Conservation (phyloP, 2,797 vertebrate species). For the Discoglossus pictus region DNA sequence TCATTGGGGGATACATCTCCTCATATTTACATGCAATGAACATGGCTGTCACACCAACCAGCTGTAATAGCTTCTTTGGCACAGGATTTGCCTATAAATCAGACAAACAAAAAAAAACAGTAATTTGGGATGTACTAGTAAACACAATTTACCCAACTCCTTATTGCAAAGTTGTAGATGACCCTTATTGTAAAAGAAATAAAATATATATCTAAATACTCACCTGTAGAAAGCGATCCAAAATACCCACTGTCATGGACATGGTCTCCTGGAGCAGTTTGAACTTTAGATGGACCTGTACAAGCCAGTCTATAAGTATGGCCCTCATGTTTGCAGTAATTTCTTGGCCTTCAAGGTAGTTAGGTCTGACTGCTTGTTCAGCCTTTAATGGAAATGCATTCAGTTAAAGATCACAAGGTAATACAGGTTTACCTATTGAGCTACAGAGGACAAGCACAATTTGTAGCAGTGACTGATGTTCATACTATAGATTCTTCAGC, state of each 20-base stretch:
- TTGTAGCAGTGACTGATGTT: too few species aligned
- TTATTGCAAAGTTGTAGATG: too few species aligned
- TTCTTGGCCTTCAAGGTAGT: slow-evolving; percentile 75
- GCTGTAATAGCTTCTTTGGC: slow-evolving; percentile 78
- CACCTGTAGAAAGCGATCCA: slow-evolving; percentile 87
- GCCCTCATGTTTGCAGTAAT: slow-evolving; percentile 83
- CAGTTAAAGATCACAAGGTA: too few species aligned
- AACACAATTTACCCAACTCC: too few species aligned
- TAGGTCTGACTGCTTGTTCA: slow-evolving; percentile 69
- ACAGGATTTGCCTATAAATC: slow-evolving; percentile 72
- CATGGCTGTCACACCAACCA: slow-evolving; percentile 73
- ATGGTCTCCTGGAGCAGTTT: slow-evolving; percentile 82
- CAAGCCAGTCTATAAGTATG: slow-evolving; percentile 85
- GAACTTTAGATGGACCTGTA: slow-evolving; percentile 82
- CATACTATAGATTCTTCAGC: too few species aligned
- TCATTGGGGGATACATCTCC: slow-evolving; percentile 55
- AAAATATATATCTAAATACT: too few species aligned
- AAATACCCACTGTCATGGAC: slow-evolving; percentile 84
- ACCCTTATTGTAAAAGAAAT: too few species aligned
- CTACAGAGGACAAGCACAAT: too few species aligned
- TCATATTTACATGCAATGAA: slow-evolving; percentile 68
- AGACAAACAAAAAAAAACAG: too few species aligned
- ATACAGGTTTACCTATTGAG: too few species aligned
- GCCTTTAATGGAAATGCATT: too few species aligned
- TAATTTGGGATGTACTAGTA: too few species aligned